Conservation (phyloP, 2,797 vertebrate genomes). For the Synaphobranchus kaupii region DNA sequence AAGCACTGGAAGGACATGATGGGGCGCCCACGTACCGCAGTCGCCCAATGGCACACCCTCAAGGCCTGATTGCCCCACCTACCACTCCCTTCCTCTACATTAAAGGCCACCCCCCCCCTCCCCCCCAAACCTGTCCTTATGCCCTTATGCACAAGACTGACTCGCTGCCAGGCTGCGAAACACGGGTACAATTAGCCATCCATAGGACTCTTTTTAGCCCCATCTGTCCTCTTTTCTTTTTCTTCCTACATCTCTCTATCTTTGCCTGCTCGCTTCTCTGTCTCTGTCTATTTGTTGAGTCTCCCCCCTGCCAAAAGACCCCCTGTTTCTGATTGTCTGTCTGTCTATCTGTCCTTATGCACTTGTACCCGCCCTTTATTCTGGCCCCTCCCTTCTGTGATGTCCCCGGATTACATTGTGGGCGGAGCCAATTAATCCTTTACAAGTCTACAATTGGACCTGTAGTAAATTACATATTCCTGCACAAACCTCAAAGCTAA, state of each 20-base stretch:
- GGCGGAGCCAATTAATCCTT: constrained; percentile 1
- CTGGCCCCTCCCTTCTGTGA: neutral
- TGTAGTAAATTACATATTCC: constrained; percentile 5
- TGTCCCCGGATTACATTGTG: neutral
- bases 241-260: constrained; percentile 45
- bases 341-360: constrained; percentile 30
- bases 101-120: constrained; percentile 38
- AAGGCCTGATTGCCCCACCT: constrained; percentile 84
- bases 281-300: neutral
- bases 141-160: constrained; percentile 86
- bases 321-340: constrained; percentile 54
- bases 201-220: constrained; percentile 29
- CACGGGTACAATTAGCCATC: constrained; percentile 85
- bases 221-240: constrained; percentile 37
- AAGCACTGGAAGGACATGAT: constrained; percentile 99
- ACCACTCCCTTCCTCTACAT: constrained; percentile 44
- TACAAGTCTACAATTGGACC: neutral
- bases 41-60: constrained; percentile 97
- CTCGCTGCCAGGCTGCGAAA: constrained; percentile 81
- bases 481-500: neutral
- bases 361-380: constrained; percentile 40
- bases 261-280: constrained; percentile 22
- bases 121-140: constrained; percentile 71
- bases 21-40: constrained; percentile 90
- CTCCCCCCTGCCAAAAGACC: neutral